Conservation (phyloP, 2,113 vertebrate genomes). For the Dipodomys spectabilis region DNA sequence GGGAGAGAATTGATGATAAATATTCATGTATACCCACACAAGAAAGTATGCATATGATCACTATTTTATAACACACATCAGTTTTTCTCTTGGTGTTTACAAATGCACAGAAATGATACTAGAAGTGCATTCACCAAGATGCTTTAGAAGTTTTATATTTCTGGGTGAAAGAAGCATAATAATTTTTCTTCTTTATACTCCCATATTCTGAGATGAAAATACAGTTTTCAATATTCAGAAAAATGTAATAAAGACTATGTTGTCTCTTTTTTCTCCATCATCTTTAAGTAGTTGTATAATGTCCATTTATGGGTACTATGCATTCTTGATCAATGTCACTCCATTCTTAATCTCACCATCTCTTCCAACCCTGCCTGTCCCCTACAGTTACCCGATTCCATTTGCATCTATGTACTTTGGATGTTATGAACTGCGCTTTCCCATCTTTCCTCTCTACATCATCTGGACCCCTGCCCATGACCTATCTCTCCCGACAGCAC, state of each 20-base stretch:
- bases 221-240: not conserved
- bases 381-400: too few species aligned
- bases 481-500: too few species aligned
- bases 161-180: not conserved
- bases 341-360: too few species aligned
- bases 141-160: not conserved
- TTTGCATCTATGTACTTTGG: too few species aligned
- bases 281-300: not conserved
- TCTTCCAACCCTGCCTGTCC: too few species aligned
- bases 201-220: not conserved
- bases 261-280: not conserved
- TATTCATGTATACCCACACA: not conserved
- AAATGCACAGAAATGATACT: not conserved
- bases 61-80: not conserved
- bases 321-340: too few species aligned
- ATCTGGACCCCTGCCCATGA: too few species aligned
- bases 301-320: too few species aligned
- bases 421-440: too few species aligned
- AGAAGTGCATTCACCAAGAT: not conserved
- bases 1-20: conserved; percentile 29
- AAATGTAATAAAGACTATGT: not conserved
- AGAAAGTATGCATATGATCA: not conserved
- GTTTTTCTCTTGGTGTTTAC: not conserved
- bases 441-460: too few species aligned
- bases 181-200: not conserved